Evolutionary conservation across 2,797 vertebrate species (phyloP).

Genomic region (Pseudomugil gertrudae): DNA sequence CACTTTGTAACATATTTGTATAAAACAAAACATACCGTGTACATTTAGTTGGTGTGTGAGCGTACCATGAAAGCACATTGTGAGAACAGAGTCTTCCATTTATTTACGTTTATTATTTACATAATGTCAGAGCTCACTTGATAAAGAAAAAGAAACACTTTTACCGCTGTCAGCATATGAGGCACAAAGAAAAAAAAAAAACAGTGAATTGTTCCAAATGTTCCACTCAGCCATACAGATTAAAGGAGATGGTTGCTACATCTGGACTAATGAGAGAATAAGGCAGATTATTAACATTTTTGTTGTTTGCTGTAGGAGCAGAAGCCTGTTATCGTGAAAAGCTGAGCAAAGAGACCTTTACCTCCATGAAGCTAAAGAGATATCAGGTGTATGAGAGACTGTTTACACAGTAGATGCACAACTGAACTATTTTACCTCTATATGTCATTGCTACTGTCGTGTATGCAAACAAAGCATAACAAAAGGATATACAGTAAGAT

Average conservation of each 20-base stretch:
- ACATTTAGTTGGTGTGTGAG: neutral
- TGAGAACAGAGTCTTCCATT: conserved; percentile 47
- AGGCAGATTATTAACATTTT: neutral
- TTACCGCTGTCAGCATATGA: conserved; percentile 42
- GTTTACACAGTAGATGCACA: conserved; percentile 48
- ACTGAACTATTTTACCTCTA: conserved; percentile 23
- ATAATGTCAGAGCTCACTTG: conserved; percentile 39
- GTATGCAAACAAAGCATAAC: conserved; percentile 1
- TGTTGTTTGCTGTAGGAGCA: conserved; percentile 6
- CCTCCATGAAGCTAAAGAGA: conserved; percentile 4
- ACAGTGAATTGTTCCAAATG: conserved; percentile 19
- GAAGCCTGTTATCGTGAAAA: neutral
- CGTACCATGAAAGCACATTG: conserved; percentile 7
- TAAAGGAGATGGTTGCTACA: conserved; percentile 31
- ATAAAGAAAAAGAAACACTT: conserved; percentile 44
- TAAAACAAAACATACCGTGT: neutral
- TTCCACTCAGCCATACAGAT: conserved; percentile 15
- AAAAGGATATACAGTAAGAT: no score
- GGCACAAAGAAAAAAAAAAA: conserved; percentile 43
- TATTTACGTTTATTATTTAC: conserved; percentile 67
- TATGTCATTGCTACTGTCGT: conserved; percentile 4
- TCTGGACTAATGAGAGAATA: conserved; percentile 9
- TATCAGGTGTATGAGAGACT: conserved; percentile 19
- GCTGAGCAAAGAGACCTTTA: conserved; percentile 7
- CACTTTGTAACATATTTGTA: no score